phyloP scores from a whole-genome alignment of 2,888 invertebrate genomes.

The Platynereis dumerilii region DNA sequence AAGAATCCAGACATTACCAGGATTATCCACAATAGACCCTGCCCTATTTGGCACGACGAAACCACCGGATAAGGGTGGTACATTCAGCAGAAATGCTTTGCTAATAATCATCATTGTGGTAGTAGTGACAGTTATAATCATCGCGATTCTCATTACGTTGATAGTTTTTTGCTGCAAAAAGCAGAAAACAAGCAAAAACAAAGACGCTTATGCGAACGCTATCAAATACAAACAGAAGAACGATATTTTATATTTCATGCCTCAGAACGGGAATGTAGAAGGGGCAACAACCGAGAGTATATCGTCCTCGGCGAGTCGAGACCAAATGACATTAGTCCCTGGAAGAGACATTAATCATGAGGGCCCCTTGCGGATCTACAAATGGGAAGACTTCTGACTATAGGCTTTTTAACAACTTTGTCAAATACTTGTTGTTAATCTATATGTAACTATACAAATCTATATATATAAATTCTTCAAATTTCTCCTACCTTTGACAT shows the following conservation, averaged over 20 bases:
- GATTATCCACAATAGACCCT: slow-evolving; percentile 11
- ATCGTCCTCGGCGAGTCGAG: slow-evolving; percentile 17
- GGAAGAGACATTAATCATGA: slow-evolving; percentile 42
- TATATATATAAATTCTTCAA: too few relatives aligned
- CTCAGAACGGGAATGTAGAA: slow-evolving; percentile 10
- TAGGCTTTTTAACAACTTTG: too few relatives aligned
- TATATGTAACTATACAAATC: too few relatives aligned
- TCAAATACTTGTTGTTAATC: background rate
- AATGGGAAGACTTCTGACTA: slow-evolving; percentile 41
- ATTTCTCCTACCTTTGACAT: too few relatives aligned
- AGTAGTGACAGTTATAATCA: slow-evolving; percentile 17
- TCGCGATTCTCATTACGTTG: slow-evolving; percentile 12
- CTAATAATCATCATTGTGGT: slow-evolving; percentile 15
- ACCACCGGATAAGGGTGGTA: slow-evolving; percentile 2
- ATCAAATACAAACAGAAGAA: slow-evolving; percentile 26
- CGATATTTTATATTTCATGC: slow-evolving; percentile 30
- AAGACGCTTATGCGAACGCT: slow-evolving; percentile 24
- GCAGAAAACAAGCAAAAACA: slow-evolving; percentile 15
- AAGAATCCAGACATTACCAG: slow-evolving; percentile 13
- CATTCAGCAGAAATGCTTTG: slow-evolving; percentile 9
- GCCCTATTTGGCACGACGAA: background rate
- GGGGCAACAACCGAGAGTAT: slow-evolving; percentile 7
- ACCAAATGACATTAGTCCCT: slow-evolving; percentile 37
- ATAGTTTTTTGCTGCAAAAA: slow-evolving; percentile 14
- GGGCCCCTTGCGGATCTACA: slow-evolving; percentile 40